Evolutionary conservation across 2,888 invertebrate genomes (phyloP).

Genomic region (Oxycera nigricornis): DNA sequence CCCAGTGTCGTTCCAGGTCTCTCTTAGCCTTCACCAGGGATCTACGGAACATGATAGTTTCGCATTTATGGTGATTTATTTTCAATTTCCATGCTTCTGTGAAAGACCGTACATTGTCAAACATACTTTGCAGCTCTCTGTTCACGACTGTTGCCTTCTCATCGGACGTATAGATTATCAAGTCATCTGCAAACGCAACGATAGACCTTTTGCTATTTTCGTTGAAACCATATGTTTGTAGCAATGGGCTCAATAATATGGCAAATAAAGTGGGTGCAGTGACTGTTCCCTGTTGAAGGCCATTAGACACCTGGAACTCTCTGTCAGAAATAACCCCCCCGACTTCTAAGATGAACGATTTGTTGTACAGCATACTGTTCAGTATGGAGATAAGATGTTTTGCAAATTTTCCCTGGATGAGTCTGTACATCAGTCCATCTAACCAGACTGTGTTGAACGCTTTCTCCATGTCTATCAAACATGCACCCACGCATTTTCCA

Average conservation of each 20-base stretch:
- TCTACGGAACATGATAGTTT: background rate
- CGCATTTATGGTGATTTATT: background rate
- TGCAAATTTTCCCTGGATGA: conserved; percentile 46
- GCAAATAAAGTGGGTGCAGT: too few species aligned
- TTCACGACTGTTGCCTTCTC: too few species aligned
- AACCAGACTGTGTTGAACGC: conserved; percentile 47
- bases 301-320: background rate
- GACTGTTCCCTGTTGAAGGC: too few species aligned
- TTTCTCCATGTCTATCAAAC: conserved; percentile 24
- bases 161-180: background rate
- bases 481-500: background rate
- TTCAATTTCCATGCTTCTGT: background rate
- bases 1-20: background rate
- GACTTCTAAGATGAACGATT: background rate
- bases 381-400: conserved; percentile 47
- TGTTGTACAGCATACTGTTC: background rate
- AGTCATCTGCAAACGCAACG: background rate
- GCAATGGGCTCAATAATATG: too few species aligned
- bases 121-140: too few species aligned
- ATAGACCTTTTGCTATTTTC: background rate
- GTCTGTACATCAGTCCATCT: conserved; percentile 48
- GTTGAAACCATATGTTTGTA: background rate
- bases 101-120: too few species aligned
- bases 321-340: background rate
- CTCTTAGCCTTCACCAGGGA: too few species aligned